These are phyloP conservation scores for Ursus arctos DNA, from an alignment of 2,113 vertebrate genomes.

Conservation along the genomic window DNA sequence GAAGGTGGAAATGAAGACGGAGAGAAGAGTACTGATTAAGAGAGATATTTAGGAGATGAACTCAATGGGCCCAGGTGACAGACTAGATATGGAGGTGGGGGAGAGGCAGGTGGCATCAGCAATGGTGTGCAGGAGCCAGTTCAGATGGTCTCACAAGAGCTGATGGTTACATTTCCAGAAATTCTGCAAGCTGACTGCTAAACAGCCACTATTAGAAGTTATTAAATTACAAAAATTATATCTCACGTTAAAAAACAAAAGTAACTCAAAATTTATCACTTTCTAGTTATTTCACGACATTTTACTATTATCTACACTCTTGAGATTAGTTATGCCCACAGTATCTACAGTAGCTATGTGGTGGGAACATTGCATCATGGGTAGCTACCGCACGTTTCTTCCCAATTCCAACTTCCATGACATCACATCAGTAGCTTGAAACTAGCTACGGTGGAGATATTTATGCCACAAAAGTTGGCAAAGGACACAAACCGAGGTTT, in stretches of 20 bases:
- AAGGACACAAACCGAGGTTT: not conserved
- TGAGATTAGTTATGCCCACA: not conserved
- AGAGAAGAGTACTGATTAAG: not conserved
- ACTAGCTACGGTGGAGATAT: not conserved
- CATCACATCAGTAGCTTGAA: not conserved
- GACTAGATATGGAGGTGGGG: not conserved
- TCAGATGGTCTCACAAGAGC: not conserved
- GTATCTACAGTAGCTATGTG: no score
- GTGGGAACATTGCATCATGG: not conserved
- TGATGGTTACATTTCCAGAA: not conserved
- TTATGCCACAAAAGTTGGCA: not conserved
- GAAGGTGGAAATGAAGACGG: not conserved
- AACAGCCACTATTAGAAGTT: conserved; percentile 8
- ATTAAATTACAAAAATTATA: not conserved
- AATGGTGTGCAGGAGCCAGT: not conserved
- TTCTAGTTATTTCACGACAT: not conserved
- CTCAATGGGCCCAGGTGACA: not conserved
- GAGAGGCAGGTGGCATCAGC: not conserved
- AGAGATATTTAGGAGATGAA: not conserved
- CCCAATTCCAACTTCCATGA: not conserved
- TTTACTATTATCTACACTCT: not conserved
- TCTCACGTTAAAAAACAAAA: not conserved
- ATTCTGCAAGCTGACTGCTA: not conserved
- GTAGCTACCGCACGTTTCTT: not conserved
- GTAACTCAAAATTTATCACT: not conserved